Evolutionary conservation across 2,797 vertebrate species (phyloP).

Genomic region (Pangasius macronema): DNA sequence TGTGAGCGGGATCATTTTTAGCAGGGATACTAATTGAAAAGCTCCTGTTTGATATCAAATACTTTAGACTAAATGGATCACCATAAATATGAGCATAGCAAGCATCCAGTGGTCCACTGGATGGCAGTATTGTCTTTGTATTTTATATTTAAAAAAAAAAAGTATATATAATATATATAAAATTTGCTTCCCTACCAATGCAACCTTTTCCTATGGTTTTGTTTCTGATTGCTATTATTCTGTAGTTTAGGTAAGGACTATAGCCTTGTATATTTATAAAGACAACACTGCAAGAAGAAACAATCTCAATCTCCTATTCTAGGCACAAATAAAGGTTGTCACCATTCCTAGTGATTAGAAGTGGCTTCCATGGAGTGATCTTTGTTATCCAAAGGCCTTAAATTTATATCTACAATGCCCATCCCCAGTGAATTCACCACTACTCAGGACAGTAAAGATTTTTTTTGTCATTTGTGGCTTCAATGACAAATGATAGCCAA

Average conservation of each 20-base stretch:
- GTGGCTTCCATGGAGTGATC: background rate
- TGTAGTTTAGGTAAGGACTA: background rate
- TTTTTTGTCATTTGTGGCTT: background rate
- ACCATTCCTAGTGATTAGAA: background rate
- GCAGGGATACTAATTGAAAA: background rate
- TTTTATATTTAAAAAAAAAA: background rate
- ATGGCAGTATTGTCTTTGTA: conserved; percentile 33
- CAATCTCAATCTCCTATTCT: background rate
- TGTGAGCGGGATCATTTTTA: background rate
- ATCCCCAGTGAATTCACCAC: background rate
- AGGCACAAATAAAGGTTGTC: background rate
- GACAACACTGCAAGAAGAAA: background rate
- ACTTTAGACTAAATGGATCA: background rate
- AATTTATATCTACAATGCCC: background rate
- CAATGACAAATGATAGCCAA: background rate
- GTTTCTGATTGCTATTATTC: background rate
- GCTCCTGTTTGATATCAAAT: background rate
- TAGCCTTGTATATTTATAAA: background rate
- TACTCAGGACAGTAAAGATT: background rate
- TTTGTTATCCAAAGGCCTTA: background rate
- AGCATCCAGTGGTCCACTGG: conserved; percentile 15
- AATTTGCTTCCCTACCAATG: background rate
- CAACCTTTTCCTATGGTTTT: background rate
- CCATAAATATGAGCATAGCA: background rate
- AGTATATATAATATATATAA: too few species aligned